These are phyloP conservation scores for Platerodrilus igneus DNA, from an alignment of 2,888 invertebrate species.

Conservation along the genomic window DNA sequence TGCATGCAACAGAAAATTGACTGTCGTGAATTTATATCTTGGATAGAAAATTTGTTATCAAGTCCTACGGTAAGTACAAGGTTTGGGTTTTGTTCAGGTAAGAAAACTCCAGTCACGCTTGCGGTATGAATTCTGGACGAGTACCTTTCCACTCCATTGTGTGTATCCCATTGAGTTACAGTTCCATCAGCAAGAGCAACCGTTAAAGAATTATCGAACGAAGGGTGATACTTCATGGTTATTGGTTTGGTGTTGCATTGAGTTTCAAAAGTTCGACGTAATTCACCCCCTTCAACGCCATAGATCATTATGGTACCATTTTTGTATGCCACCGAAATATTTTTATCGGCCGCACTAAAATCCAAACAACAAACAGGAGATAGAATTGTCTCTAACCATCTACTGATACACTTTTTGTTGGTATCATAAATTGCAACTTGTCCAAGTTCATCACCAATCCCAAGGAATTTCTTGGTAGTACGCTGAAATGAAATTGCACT, in stretches of 20 bases:
- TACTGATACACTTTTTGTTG: conserved; percentile 34
- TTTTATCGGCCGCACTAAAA: conserved; percentile 35
- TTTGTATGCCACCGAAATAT: conserved; percentile 30
- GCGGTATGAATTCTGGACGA: conserved; percentile 30
- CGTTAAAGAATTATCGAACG: conserved; percentile 28
- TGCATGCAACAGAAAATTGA: conserved; percentile 36
- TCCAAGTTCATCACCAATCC: conserved; percentile 35
- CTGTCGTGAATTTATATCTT: conserved; percentile 31
- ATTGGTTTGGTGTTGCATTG: conserved; percentile 17
- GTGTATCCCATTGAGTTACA: conserved; percentile 34
- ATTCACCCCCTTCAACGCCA: conserved; percentile 20
- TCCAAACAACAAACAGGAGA: conserved; percentile 32
- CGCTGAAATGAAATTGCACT: conserved; percentile 36
- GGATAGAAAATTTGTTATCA: conserved; percentile 38
- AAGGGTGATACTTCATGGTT: conserved; percentile 34
- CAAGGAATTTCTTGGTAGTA: conserved; percentile 37
- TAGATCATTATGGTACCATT: conserved; percentile 27
- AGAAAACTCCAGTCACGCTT: conserved; percentile 33
- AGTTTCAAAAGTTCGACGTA: conserved; percentile 17
- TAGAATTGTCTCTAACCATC: conserved; percentile 29
- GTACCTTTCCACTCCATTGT: conserved; percentile 24
- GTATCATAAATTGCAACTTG: conserved; percentile 42
- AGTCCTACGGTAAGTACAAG: conserved; percentile 36
- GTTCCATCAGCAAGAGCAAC: conserved; percentile 34
- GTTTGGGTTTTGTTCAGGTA: conserved; percentile 31